Evolutionary conservation across 2,113 vertebrate species (phyloP).

Genomic region (Bubo blakistoni): DNA sequence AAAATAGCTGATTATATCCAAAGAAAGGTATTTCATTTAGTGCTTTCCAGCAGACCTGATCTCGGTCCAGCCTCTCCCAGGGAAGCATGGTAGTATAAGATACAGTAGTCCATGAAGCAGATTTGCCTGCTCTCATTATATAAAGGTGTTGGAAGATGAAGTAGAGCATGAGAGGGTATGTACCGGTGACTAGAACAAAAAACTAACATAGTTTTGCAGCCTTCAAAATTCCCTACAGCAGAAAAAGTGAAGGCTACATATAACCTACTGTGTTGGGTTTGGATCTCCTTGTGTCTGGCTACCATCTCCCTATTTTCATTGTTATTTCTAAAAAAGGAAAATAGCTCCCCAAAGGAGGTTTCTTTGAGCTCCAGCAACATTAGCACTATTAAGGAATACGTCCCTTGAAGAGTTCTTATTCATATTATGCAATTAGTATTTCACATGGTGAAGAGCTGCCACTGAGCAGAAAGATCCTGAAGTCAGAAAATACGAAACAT

Average conservation of each 20-base stretch:
- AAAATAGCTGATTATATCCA: neutral
- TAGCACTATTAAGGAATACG: neutral
- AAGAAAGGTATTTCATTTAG: neutral
- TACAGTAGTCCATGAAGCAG: neutral
- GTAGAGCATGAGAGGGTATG: neutral
- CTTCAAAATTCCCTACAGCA: neutral
- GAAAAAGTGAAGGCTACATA: neutral
- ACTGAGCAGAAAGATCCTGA: neutral
- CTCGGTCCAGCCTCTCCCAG: neutral
- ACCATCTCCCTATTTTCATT: neutral
- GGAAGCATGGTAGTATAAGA: accelerated
- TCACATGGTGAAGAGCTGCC: neutral
- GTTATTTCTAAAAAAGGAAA: neutral
- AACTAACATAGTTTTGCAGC: neutral
- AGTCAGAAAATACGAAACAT: neutral
- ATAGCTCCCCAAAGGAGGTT: neutral
- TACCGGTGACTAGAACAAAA: neutral
- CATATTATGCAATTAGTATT: neutral
- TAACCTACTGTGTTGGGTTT: neutral
- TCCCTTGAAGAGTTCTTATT: neutral
- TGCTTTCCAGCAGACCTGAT: neutral
- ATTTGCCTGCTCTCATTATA: neutral
- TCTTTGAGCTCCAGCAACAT: neutral
- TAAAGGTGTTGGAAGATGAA: neutral
- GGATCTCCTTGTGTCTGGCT: neutral